A percentile compares a stretch with the other conserved stretches of the same genome.
Conservation (phyloP, 1,140 invertebrate species). For the Pomacea maculata region DNA sequence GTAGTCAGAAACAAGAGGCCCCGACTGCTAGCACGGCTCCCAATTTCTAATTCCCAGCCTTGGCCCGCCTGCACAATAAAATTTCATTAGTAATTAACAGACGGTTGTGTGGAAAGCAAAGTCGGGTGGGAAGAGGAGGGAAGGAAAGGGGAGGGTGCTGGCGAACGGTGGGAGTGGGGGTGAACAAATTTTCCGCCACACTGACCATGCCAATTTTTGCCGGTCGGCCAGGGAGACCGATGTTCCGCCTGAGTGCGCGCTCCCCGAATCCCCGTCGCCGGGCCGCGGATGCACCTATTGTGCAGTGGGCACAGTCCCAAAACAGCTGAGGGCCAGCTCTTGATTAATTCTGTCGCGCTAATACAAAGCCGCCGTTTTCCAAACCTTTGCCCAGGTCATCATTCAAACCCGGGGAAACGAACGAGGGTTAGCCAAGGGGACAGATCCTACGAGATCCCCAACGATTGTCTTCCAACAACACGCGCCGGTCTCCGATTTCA, state of each 20-base stretch:
- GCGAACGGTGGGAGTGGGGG: not conserved
- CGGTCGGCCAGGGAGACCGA: not conserved
- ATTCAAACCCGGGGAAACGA: conserved; percentile 1
- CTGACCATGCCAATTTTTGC: conserved; percentile 16
- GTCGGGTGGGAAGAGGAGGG: conserved; percentile 3
- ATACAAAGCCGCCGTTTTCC: conserved; percentile 15
- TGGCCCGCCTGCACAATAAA: conserved; percentile 5
- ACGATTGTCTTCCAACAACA: conserved; percentile 4
- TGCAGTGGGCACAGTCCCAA: not conserved
- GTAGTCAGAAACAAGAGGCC: conserved; percentile 1
- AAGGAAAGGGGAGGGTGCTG: not conserved
- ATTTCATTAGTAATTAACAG: conserved; percentile 13
- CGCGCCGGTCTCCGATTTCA: too few species aligned
- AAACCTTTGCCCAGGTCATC: conserved; percentile 7
- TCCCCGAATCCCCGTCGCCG: not conserved
- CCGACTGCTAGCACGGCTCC: not conserved
- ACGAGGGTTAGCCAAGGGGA: not conserved
- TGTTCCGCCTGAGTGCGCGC: conserved; percentile 8
- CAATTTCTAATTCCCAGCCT: conserved; percentile 1
- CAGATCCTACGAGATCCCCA: not conserved
- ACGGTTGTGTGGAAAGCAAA: conserved; percentile 1
- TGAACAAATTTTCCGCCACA: conserved; percentile 21
- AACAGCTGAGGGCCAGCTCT: conserved; percentile 23
- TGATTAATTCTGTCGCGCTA: conserved; percentile 20
- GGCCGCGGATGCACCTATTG: conserved; percentile 7